Evolutionary conservation across 2,888 invertebrate genomes (phyloP).

Genomic region (Macaria liturata): DNA sequence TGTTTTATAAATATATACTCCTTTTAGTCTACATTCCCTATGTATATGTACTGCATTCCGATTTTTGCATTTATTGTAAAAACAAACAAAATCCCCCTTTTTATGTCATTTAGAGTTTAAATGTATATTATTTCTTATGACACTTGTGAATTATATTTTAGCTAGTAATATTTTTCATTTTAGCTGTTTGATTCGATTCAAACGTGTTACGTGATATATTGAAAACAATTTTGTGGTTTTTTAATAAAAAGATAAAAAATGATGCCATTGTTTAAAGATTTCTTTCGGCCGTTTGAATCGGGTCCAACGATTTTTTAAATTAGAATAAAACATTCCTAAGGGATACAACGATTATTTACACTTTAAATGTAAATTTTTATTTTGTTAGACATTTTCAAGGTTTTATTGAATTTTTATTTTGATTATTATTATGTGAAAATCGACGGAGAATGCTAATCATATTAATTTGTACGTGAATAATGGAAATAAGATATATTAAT

Average conservation of each 20-base stretch:
- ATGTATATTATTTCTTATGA: constrained; percentile 63
- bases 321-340: constrained; percentile 59
- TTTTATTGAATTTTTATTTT: constrained; percentile 44
- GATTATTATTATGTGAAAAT: constrained; percentile 23
- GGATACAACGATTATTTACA: constrained; percentile 74
- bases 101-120: constrained; percentile 44
- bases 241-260: no score
- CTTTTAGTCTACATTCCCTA: neutral
- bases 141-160: constrained; percentile 64
- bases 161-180: constrained; percentile 33
- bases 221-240: no score
- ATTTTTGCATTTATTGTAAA: constrained; percentile 52
- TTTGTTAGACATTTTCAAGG: constrained; percentile 70
- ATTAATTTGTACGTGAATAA: constrained; percentile 41
- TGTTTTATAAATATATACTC: neutral
- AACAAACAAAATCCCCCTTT: constrained; percentile 20
- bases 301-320: constrained; percentile 45
- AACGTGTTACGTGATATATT: no score
- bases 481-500: constrained; percentile 38
- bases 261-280: no score
- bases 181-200: no score
- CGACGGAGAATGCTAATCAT: constrained; percentile 36
- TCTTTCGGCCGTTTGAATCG: no score
- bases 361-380: constrained; percentile 74
- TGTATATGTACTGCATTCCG: constrained; percentile 45